Evolutionary conservation across 64 coral and sea anemone genomes (phyloP).

Genomic region (Pocillopora damicornis): DNA sequence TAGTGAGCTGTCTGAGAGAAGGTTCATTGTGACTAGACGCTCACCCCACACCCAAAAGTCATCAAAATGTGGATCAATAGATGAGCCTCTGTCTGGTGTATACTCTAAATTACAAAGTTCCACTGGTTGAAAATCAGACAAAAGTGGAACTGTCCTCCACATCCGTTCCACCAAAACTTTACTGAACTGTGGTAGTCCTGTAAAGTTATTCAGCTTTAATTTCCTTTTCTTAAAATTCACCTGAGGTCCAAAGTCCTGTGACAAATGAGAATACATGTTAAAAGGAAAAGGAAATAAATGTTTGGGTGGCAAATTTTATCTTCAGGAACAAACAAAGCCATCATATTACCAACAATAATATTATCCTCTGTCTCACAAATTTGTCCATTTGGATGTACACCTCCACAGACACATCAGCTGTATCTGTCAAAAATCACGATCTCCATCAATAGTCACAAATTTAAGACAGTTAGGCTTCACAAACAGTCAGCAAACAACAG

Average conservation of each 20-base stretch:
- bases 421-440: too few species aligned
- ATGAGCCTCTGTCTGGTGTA: conserved; percentile 69
- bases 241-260: conserved; percentile 96
- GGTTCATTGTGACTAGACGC: conserved; percentile 82
- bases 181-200: conserved; percentile 86
- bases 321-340: too few species aligned
- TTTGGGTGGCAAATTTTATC: too few species aligned
- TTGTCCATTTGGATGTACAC: too few species aligned
- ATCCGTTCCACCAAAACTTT: conserved; percentile 81
- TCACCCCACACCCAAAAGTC: conserved; percentile 96
- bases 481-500: too few species aligned
- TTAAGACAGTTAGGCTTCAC: too few species aligned
- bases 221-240: conserved; percentile 98
- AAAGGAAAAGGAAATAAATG: background rate
- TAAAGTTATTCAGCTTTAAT: conserved; percentile 76
- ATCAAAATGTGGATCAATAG: conserved; percentile 94
- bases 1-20: conserved; percentile 62
- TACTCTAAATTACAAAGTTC: conserved; percentile 98
- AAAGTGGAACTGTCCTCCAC: conserved; percentile 23
- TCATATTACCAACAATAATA: too few species aligned
- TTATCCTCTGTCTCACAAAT: too few species aligned
- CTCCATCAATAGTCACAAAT: too few species aligned
- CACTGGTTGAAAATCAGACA: conserved; percentile 75
- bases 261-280: background rate
- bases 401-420: too few species aligned